phyloP scores from a whole-genome alignment of 1,140 invertebrate species.

The Pantala flavescens region DNA sequence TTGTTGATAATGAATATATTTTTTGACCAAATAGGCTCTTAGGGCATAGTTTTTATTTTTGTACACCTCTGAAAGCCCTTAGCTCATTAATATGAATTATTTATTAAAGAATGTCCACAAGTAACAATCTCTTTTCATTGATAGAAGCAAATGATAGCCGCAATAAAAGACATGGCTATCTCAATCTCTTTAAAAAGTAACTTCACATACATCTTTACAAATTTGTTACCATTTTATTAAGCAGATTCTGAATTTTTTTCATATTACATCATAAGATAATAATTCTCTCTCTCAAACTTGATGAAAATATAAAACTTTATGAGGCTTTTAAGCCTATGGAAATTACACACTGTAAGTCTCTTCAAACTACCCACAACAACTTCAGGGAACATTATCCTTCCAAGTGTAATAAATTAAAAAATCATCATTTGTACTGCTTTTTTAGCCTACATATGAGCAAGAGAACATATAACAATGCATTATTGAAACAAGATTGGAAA shows the following conservation, averaged over 20 bases:
- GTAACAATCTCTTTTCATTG: background rate
- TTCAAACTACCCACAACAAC: background rate
- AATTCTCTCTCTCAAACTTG: background rate
- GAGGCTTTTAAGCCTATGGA: background rate
- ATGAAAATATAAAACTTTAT: background rate
- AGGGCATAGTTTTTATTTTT: background rate
- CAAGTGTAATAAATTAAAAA: background rate
- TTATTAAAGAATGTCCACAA: background rate
- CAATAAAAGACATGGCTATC: background rate
- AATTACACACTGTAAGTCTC: background rate
- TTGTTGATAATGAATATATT: background rate
- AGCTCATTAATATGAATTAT: background rate
- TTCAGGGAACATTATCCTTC: background rate
- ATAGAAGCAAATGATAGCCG: background rate
- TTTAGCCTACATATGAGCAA: background rate
- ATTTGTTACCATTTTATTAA: background rate
- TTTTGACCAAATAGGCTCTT: background rate
- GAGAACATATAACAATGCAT: background rate
- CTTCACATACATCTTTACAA: slow-evolving; percentile 1
- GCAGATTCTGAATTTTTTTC: background rate
- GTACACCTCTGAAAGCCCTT: slow-evolving; percentile 3
- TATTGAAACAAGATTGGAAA: background rate
- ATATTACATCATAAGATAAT: background rate
- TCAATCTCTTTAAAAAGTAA: background rate
- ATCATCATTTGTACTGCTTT: background rate